Conservation (phyloP, 2,888 invertebrate species). For the Meghimatium bilineatum region DNA sequence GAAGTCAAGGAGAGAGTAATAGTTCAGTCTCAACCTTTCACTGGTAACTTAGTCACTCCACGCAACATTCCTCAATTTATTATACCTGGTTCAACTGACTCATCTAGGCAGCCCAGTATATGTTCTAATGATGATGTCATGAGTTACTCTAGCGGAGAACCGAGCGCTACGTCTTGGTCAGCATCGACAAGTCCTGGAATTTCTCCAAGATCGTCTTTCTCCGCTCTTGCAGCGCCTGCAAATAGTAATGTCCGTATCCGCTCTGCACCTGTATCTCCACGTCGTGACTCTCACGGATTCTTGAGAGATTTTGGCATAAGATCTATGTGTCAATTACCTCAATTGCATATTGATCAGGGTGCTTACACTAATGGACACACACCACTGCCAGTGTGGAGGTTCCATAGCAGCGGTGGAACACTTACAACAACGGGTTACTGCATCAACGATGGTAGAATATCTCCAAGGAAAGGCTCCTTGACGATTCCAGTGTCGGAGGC, state of each 20-base stretch:
- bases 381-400: slow-evolving; percentile 55
- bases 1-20: not conserved
- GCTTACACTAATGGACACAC: slow-evolving; percentile 45
- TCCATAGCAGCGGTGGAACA: slow-evolving; percentile 54
- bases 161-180: slow-evolving; percentile 56
- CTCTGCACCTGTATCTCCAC: slow-evolving; percentile 67
- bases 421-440: not conserved
- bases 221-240: slow-evolving; percentile 56
- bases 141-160: slow-evolving; percentile 63
- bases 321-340: slow-evolving; percentile 49
- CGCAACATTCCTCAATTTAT: slow-evolving; percentile 71
- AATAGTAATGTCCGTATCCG: slow-evolving; percentile 51
- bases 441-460: not conserved
- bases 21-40: slow-evolving; percentile 22
- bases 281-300: slow-evolving; percentile 59
- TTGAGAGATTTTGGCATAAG: slow-evolving; percentile 50
- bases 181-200: slow-evolving; percentile 58
- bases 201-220: slow-evolving; percentile 56
- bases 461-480: slow-evolving; percentile 41
- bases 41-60: slow-evolving; percentile 64
- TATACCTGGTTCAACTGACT: slow-evolving; percentile 69
- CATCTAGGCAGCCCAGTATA: slow-evolving; percentile 61
- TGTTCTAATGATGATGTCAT: slow-evolving; percentile 57
- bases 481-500: slow-evolving; percentile 34
- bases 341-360: slow-evolving; percentile 54